phyloP scores from a whole-genome alignment of 2,888 invertebrate genomes.

The Calliphora vomitoria region DNA sequence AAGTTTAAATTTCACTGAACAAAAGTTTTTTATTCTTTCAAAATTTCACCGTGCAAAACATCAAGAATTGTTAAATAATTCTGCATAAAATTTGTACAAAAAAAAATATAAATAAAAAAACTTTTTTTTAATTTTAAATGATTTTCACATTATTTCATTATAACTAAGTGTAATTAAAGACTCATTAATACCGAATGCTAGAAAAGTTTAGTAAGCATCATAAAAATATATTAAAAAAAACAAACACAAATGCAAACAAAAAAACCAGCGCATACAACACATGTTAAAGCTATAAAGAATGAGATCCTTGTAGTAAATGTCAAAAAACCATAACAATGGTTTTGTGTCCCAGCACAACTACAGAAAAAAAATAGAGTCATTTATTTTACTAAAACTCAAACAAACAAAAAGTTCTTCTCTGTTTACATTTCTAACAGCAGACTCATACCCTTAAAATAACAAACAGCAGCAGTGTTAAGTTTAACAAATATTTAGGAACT shows the following conservation, averaged over 20 bases:
- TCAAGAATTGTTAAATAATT: not conserved
- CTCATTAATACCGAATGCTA: not conserved
- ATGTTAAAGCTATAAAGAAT: not conserved
- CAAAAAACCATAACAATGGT: slow-evolving; percentile 40
- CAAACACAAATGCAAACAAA: not conserved
- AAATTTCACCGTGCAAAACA: not conserved
- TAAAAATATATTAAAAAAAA: not conserved
- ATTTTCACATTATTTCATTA: slow-evolving; percentile 5
- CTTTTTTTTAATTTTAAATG: not conserved
- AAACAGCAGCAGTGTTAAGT: not conserved
- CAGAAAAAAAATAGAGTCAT: slow-evolving; percentile 8
- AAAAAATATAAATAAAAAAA: not conserved
- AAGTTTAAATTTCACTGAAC: too few species aligned
- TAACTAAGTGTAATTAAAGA: slow-evolving; percentile 30
- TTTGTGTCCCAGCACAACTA: not conserved
- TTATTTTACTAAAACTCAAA: slow-evolving; percentile 2
- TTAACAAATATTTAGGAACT: not conserved
- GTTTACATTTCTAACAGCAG: slow-evolving; percentile 11
- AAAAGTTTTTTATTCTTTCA: not conserved
- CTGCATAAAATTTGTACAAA: not conserved
- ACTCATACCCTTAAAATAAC: not conserved
- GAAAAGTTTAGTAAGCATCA: not conserved
- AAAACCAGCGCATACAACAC: not conserved
- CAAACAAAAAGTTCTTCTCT: not conserved
- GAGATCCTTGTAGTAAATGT: not conserved